Conservation (phyloP, 2,888 invertebrate genomes). For the Dermolepida albohirtum region DNA sequence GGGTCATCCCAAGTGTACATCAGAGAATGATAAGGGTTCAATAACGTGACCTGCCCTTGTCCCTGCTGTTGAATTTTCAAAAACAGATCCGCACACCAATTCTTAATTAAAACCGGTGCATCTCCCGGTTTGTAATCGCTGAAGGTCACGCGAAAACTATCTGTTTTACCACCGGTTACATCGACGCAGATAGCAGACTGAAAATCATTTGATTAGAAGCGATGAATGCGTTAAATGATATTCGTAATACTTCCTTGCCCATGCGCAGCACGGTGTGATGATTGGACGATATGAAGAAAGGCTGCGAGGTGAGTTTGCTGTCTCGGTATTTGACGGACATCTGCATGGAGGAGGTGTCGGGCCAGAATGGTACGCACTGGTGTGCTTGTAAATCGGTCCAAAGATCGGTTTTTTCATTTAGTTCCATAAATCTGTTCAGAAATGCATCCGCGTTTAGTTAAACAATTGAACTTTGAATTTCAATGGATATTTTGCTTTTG, state of each 20-base stretch:
- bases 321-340: constrained; percentile 85
- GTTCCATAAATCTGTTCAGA: constrained; percentile 80
- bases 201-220: constrained; percentile 49
- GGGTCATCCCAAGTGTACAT: constrained; percentile 91
- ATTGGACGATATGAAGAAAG: constrained; percentile 77
- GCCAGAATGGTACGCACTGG: constrained; percentile 83
- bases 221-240: not conserved
- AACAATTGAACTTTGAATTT: too few relatives aligned
- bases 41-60: constrained; percentile 75
- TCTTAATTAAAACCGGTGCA: constrained; percentile 86
- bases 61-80: constrained; percentile 79
- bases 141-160: constrained; percentile 81
- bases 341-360: constrained; percentile 82
- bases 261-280: constrained; percentile 83
- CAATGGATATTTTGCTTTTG: too few relatives aligned
- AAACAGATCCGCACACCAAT: constrained; percentile 84
- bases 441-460: too few relatives aligned
- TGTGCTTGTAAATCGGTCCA: constrained; percentile 82
- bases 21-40: constrained; percentile 81
- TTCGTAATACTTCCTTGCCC: constrained; percentile 78
- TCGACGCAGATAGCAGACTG: constrained; percentile 78
- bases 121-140: constrained; percentile 80
- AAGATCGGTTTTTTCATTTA: constrained; percentile 85
- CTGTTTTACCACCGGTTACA: constrained; percentile 79
- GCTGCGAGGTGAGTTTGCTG: constrained; percentile 80